Evolutionary conservation across 2,888 invertebrate species (phyloP).

Genomic region (Eristalinus sepulchralis): DNA sequence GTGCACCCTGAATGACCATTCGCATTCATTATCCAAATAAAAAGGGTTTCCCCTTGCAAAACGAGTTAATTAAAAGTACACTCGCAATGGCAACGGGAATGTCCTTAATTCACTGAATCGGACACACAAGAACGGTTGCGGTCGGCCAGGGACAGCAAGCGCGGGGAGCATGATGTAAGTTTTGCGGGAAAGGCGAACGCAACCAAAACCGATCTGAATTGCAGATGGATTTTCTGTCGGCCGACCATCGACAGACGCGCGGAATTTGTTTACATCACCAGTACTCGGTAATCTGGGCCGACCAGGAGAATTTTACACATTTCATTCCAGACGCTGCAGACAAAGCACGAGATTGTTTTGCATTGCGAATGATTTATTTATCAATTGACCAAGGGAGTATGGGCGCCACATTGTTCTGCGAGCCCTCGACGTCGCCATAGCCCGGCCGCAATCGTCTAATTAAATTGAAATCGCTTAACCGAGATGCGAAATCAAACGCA

Average conservation of each 20-base stretch:
- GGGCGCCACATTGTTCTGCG: constrained; percentile 44
- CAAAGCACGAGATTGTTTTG: constrained; percentile 43
- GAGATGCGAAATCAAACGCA: constrained; percentile 36
- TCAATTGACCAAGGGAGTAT: constrained; percentile 38
- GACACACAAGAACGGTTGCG: not conserved
- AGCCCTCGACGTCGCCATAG: not conserved
- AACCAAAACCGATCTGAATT: constrained; percentile 38
- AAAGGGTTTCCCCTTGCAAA: not conserved
- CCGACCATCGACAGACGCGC: not conserved
- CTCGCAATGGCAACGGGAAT: constrained; percentile 17
- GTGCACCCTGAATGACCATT: constrained; percentile 49
- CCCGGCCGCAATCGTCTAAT: constrained; percentile 11
- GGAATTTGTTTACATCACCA: constrained; percentile 38
- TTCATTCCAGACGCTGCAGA: constrained; percentile 33
- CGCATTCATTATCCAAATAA: constrained; percentile 29
- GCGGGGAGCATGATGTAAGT: constrained; percentile 2
- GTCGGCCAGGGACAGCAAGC: not conserved
- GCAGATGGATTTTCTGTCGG: constrained; percentile 3
- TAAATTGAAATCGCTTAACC: constrained; percentile 23
- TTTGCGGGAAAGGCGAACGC: not conserved
- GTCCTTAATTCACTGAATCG: constrained; percentile 12
- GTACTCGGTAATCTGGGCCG: not conserved
- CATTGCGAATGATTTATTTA: constrained; percentile 34
- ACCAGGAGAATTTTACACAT: not conserved
- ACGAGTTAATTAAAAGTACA: constrained; percentile 46